Percentiles rank a stretch among this genome's conserved stretches.
Evolutionary conservation across 2,888 invertebrate species (phyloP).

Genomic region (Elegia similella): DNA sequence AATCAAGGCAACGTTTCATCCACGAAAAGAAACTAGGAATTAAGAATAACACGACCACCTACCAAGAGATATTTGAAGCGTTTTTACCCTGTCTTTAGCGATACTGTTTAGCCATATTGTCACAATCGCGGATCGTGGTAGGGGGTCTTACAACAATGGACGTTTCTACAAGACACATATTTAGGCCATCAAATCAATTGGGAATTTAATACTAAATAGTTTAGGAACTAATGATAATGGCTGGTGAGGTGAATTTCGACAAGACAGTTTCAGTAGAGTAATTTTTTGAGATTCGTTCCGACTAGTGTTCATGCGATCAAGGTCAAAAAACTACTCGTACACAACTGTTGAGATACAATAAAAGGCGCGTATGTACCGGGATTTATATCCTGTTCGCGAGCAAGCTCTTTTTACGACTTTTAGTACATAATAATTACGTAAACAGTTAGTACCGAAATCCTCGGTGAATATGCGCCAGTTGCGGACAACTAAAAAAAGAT

Average conservation of each 20-base stretch:
- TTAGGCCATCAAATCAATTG: slow-evolving; percentile 37
- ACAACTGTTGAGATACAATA: slow-evolving; percentile 8
- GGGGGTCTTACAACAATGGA: slow-evolving; percentile 38
- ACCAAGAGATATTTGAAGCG: slow-evolving; percentile 35
- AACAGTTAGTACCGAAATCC: neutral
- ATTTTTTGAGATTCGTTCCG: slow-evolving; percentile 8
- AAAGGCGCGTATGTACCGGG: slow-evolving; percentile 1
- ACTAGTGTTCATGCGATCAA: neutral
- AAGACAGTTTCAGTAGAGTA: neutral
- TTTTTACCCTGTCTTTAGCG: slow-evolving; percentile 52
- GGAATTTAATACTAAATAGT: slow-evolving; percentile 31
- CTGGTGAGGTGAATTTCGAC: slow-evolving; percentile 13
- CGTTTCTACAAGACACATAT: slow-evolving; percentile 35
- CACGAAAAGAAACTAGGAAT: neutral
- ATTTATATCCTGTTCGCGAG: neutral
- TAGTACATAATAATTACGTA: neutral
- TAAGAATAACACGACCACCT: slow-evolving; percentile 30
- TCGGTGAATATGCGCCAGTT: slow-evolving; percentile 9
- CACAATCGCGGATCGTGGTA: slow-evolving; percentile 36
- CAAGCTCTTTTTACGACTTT: neutral
- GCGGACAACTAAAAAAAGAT: slow-evolving; percentile 23
- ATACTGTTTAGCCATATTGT: slow-evolving; percentile 49
- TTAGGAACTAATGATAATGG: slow-evolving; percentile 44
- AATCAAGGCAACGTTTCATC: neutral
- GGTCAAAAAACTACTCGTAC: slow-evolving; percentile 9